Percentiles rank a stretch among this genome's conserved stretches.
Evolutionary conservation across 1,140 invertebrate species (phyloP).

Genomic region (Drosophila lacteicornis): DNA sequence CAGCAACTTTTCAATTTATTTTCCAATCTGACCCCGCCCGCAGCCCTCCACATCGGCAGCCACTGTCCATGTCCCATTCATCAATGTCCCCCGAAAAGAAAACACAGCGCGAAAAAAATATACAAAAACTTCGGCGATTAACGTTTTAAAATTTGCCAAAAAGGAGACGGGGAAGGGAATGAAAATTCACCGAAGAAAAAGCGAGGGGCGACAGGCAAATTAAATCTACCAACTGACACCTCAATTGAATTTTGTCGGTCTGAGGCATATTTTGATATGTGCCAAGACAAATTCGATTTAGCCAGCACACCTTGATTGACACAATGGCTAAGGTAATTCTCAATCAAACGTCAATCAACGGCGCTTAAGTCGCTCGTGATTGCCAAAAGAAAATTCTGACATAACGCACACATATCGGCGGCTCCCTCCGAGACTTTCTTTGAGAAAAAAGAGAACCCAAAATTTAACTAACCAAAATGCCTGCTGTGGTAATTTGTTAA

Average conservation of each 20-base stretch:
- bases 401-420: conserved; percentile 9
- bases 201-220: conserved; percentile 59
- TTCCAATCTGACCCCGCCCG: conserved; percentile 42
- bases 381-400: conserved; percentile 64
- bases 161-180: conserved; percentile 1
- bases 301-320: conserved; percentile 59
- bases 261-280: conserved; percentile 72
- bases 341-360: conserved; percentile 76
- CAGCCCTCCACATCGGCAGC: not conserved
- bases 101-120: conserved; percentile 24
- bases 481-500: conserved; percentile 75
- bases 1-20: conserved; percentile 54
- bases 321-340: conserved; percentile 77
- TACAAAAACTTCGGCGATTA: conserved; percentile 60
- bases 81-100: conserved; percentile 58
- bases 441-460: conserved; percentile 17
- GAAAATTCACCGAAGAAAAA: conserved; percentile 42
- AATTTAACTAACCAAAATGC: conserved; percentile 73
- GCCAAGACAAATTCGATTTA: conserved; percentile 55
- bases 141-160: conserved; percentile 57
- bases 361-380: conserved; percentile 67
- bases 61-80: conserved; percentile 58
- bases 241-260: conserved; percentile 65
- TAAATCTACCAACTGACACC: conserved; percentile 73
- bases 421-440: not conserved